A percentile compares a stretch with the other conserved stretches of the same genome.
Conservation (phyloP, 2,797 vertebrate species). For the Sardinella longiceps region DNA sequence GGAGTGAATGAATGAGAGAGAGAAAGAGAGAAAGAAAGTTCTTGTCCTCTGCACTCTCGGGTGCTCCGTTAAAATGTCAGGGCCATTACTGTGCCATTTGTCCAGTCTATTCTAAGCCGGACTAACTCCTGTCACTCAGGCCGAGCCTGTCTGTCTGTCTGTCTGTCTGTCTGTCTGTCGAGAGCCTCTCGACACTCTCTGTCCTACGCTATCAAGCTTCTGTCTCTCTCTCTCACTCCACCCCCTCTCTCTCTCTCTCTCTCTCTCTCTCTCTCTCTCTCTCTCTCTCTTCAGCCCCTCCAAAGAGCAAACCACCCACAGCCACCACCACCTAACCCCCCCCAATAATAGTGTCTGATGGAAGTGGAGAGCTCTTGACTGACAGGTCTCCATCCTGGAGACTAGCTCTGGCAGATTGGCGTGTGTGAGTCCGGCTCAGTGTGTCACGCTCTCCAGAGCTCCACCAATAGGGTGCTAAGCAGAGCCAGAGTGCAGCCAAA, state of each 20-base stretch:
- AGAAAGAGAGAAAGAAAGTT: slow-evolving; percentile 27
- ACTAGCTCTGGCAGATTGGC: neutral
- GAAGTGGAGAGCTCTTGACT: neutral
- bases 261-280: slow-evolving; percentile 8
- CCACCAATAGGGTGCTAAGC: neutral
- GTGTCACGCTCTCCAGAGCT: neutral
- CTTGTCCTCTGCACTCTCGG: neutral
- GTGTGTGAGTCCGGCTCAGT: neutral
- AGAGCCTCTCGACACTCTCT: neutral
- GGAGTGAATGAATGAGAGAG: neutral
- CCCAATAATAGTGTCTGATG: neutral
- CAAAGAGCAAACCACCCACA: neutral
- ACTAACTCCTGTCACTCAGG: slow-evolving; percentile 54
- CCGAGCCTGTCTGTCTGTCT: slow-evolving; percentile 23
- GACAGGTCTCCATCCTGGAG: slow-evolving; percentile 11
- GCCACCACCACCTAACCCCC: neutral
- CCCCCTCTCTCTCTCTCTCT: neutral
- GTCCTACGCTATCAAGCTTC: neutral
- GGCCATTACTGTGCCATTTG: slow-evolving; percentile 58
- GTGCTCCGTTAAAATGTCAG: slow-evolving; percentile 69
- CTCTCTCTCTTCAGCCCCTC: neutral
- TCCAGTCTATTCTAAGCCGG: slow-evolving; percentile 47
- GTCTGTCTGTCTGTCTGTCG: neutral
- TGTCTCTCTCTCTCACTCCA: slow-evolving; percentile 1
- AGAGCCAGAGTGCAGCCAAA: too few relatives aligned